Base-by-base conservation (phyloP, 2,797 vertebrate species). In the Poecilia gillii region DNA sequence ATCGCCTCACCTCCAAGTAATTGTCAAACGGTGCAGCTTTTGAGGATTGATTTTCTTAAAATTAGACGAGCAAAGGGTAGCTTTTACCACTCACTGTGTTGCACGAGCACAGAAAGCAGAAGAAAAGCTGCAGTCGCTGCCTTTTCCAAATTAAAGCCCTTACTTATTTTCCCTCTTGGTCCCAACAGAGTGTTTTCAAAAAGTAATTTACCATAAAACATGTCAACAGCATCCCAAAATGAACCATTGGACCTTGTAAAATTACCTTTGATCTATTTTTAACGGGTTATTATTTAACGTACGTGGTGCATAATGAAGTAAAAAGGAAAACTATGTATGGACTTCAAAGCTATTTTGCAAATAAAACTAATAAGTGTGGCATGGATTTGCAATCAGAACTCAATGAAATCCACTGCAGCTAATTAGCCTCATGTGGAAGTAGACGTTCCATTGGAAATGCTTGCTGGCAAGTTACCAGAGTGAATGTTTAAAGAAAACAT, bases 21-120 rank as follows among this genome's bases (percentile, higher is more conserved):
- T 57, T 75, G 59, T 75, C 43, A 0, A 66, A 78, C 73, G 87
- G 76, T 71, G 31, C 12, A 47, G 36, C 73, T 23, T 79, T 31
- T 83, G 23, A 53, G 80, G 57, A 81, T n/a, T 13, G 33, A 86
- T 77, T 87, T 16, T 73, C 73, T 77, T 87, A 47, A 83, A 85
- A 82, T 8, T 59, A 47, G 13, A 11, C 16, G 59, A 74, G 0
- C 18, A 41, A 66, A 68, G 78, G 31, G 8, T 75, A 31, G 53
- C 78, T 76, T 75, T 62, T 70, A 64, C 25, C 66, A 53, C 18
- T 33, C 2, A 33, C 2, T 47, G 28, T 78, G 43, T 7, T 75
- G 5, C 45, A 59, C 70, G 3, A 46, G 23, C 41, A 55, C 4
- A 80, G 47, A 57, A 47, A 64, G 66, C 39, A 25, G 8, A 3